Conservation (phyloP, 2,888 invertebrate genomes). For the Melipona beecheii region DNA sequence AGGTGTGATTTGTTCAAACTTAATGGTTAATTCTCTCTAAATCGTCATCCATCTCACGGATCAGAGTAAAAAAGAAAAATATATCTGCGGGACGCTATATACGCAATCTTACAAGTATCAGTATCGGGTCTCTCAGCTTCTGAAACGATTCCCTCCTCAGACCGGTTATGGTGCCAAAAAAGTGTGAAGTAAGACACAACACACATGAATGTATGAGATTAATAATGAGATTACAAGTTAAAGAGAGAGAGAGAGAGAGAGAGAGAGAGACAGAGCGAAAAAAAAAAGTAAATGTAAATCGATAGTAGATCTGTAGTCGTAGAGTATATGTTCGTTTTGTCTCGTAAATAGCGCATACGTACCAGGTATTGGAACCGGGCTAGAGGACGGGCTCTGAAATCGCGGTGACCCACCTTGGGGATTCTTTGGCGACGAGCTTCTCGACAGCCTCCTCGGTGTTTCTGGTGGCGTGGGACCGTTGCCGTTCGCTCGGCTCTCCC, state of each 20-base stretch:
- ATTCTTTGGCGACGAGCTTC: constrained; percentile 85
- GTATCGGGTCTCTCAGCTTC: constrained; percentile 64
- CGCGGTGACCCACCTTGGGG: constrained; percentile 84
- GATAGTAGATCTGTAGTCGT: constrained; percentile 21
- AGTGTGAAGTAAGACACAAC: constrained; percentile 63
- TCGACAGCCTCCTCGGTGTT: constrained; percentile 86
- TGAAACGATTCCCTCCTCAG: constrained; percentile 65
- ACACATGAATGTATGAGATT: constrained; percentile 55
- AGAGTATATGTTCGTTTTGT: constrained; percentile 20
- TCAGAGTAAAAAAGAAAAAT: constrained; percentile 4
- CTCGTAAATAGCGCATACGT: constrained; percentile 70
- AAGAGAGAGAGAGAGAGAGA: background rate
- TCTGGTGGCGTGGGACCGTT: constrained; percentile 90
- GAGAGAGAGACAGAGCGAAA: background rate
- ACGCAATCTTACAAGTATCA: constrained; percentile 57
- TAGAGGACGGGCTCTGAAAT: constrained; percentile 86
- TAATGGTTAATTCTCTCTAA: constrained; percentile 49
- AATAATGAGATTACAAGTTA: constrained; percentile 38
- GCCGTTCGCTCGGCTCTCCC: constrained; percentile 91
- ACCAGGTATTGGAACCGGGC: constrained; percentile 87
- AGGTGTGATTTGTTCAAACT: constrained; percentile 39
- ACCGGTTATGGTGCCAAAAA: constrained; percentile 63
- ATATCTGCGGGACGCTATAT: constrained; percentile 38
- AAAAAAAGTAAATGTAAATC: constrained; percentile 16
- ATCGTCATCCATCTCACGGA: constrained; percentile 37